A percentile compares a stretch with the other conserved stretches of the same genome.
Conservation (phyloP, 2,888 invertebrate species). For the Athripsodes cinereus region DNA sequence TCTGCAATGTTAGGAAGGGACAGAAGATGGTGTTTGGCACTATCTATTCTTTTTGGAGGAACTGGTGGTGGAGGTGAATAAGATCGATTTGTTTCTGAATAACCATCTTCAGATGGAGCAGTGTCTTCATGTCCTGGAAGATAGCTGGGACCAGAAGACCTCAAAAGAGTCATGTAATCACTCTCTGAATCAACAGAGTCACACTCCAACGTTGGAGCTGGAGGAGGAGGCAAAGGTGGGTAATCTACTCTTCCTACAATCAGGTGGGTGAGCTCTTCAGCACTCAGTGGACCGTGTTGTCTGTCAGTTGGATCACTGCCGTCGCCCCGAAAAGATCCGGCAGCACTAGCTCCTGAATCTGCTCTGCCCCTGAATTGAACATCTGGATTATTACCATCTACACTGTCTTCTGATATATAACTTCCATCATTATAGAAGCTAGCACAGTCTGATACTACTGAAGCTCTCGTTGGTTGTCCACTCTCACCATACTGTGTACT, state of each 20-base stretch:
- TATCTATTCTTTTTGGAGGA: constrained; percentile 65
- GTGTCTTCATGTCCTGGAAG: constrained; percentile 54
- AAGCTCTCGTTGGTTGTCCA: constrained; percentile 31
- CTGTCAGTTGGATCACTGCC: constrained; percentile 84
- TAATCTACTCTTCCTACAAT: constrained; percentile 77
- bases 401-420: constrained; percentile 43
- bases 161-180: constrained; percentile 77
- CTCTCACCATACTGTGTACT: constrained; percentile 33
- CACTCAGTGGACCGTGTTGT: constrained; percentile 69
- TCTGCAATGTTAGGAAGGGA: constrained; percentile 47
- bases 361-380: constrained; percentile 58
- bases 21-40: constrained; percentile 41
- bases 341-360: constrained; percentile 74
- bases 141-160: constrained; percentile 54
- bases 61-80: constrained; percentile 58
- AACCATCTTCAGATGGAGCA: constrained; percentile 53
- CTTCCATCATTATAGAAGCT: constrained; percentile 22
- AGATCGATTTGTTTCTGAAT: constrained; percentile 40
- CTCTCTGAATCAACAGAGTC: constrained; percentile 74
- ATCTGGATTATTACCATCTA: constrained; percentile 42
- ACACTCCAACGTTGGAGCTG: constrained; percentile 67
- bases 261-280: constrained; percentile 76
- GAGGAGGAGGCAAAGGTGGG: constrained; percentile 52
- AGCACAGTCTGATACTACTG: constrained; percentile 29
- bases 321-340: constrained; percentile 76